These are phyloP conservation scores for Rhaphigaster nebulosa DNA, from an alignment of 2,888 invertebrate species.

Conservation along the genomic window DNA sequence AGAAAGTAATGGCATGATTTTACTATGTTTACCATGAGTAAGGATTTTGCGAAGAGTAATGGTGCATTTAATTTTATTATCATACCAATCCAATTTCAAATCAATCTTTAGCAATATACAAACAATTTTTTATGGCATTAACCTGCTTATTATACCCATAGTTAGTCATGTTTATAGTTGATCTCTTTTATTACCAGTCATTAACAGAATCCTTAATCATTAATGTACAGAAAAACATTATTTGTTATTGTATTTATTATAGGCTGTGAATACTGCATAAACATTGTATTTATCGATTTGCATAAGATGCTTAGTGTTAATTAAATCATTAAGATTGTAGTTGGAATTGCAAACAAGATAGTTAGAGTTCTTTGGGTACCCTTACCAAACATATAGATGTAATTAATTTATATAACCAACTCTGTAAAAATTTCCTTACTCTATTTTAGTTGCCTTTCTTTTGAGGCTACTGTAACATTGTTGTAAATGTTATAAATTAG, in stretches of 20 bases:
- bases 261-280: constrained; percentile 47
- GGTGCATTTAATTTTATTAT: neutral
- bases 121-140: neutral
- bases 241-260: constrained; percentile 29
- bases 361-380: neutral
- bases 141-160: neutral
- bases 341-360: neutral
- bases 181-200: constrained; percentile 9
- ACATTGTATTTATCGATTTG: neutral
- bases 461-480: constrained; percentile 58
- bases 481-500: constrained; percentile 54
- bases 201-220: constrained; percentile 30
- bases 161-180: neutral
- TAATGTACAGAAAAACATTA: constrained; percentile 13
- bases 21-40: constrained; percentile 39
- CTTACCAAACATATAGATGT: neutral
- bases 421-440: constrained; percentile 54
- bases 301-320: constrained; percentile 11
- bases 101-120: neutral
- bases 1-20: constrained; percentile 77
- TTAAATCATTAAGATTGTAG: neutral
- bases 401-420: constrained; percentile 11
- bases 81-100: neutral
- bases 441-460: constrained; percentile 51
- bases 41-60: constrained; percentile 48